A percentile compares a stretch with the other conserved stretches of the same genome.
These are phyloP conservation scores for Zootermopsis nevadensis DNA, from an alignment of 2,888 invertebrate genomes.

Conservation along the genomic window DNA sequence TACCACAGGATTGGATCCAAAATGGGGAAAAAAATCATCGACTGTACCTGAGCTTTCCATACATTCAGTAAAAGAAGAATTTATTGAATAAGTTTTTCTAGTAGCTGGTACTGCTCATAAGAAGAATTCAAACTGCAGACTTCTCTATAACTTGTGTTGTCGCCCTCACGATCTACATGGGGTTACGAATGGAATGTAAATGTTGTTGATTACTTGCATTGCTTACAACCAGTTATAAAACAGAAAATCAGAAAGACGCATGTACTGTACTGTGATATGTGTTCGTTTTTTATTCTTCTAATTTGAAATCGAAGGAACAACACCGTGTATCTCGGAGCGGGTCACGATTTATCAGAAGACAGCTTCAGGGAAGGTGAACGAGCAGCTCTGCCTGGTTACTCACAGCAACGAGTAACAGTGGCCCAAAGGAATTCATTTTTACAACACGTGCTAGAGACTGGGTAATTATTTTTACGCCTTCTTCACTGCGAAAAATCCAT, in stretches of 20 bases:
- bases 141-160: not conserved
- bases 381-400: not conserved
- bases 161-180: not conserved
- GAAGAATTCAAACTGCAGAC: not conserved
- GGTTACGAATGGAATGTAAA: not conserved
- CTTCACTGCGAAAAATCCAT: no score
- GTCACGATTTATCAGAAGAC: conserved; percentile 30
- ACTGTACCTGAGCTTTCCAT: no score
- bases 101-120: not conserved
- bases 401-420: not conserved
- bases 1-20: no score
- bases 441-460: no score
- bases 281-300: conserved; percentile 10
- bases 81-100: not conserved
- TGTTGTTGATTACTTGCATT: not conserved
- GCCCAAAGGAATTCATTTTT: not conserved
- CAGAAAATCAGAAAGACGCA: not conserved
- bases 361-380: conserved; percentile 36
- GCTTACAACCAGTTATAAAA: not conserved
- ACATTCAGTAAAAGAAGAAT: no score
- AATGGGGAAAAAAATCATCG: no score
- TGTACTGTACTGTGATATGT: conserved; percentile 23
- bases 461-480: no score
- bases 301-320: conserved; percentile 25
- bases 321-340: conserved; percentile 1